These are phyloP conservation scores for Brotula barbata DNA, from an alignment of 2,797 vertebrate species.

Conservation along the genomic window DNA sequence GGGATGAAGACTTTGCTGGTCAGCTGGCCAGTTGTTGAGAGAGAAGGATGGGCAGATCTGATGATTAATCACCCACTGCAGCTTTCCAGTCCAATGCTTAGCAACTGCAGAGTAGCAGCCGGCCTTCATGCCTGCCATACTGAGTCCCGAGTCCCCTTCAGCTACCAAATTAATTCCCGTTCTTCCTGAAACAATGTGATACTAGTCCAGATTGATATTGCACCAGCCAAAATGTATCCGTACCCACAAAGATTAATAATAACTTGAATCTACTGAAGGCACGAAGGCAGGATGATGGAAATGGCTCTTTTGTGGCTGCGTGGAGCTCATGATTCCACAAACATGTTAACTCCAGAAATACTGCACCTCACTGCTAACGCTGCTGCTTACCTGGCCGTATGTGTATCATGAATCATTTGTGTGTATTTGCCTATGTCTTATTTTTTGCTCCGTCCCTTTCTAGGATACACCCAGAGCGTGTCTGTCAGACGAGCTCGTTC, in stretches of 20 bases:
- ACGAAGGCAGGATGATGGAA: not conserved
- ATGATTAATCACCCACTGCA: conserved; percentile 60
- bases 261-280: not conserved
- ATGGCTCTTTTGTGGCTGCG: not conserved
- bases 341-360: conserved; percentile 1
- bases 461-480: conserved; percentile 1
- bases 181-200: conserved; percentile 23
- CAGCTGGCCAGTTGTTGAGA: conserved; percentile 60
- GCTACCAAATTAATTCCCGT: conserved; percentile 41
- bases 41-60: conserved; percentile 47
- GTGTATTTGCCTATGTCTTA: not conserved
- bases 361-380: not conserved
- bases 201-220: conserved; percentile 13
- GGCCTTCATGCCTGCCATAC: conserved; percentile 12
- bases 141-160: conserved; percentile 13
- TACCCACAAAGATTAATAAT: conserved; percentile 5
- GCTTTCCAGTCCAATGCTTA: conserved; percentile 61
- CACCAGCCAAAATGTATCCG: not conserved
- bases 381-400: not conserved
- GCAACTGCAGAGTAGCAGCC: conserved; percentile 55
- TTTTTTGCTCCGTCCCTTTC: not conserved
- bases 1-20: conserved; percentile 59
- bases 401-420: not conserved
- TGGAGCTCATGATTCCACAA: not conserved
- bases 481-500: conserved; percentile 15